These are phyloP conservation scores for Strigops habroptila DNA, from an alignment of 2,113 vertebrate genomes.

Conservation along the genomic window DNA sequence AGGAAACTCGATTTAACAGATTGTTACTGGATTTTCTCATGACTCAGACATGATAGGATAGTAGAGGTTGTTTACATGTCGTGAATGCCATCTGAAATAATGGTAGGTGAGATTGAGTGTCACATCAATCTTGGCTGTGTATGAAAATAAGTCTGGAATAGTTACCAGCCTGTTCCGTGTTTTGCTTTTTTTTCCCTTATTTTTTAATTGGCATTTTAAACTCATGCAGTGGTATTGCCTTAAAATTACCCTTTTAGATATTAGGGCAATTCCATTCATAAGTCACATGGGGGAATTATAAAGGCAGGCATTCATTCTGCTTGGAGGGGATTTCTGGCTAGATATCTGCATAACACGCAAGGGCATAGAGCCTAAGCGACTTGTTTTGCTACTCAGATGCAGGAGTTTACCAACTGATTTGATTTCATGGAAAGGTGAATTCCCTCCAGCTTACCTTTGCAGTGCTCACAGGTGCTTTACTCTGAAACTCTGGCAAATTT, in stretches of 20 bases:
- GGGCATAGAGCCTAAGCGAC: neutral
- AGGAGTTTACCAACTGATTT: neutral
- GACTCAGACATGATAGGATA: neutral
- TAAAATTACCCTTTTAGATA: slow-evolving; percentile 47
- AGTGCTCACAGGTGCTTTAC: neutral
- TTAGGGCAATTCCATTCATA: slow-evolving; percentile 43
- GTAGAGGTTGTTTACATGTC: slow-evolving; percentile 21
- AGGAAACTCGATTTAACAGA: neutral
- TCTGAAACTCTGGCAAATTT: neutral
- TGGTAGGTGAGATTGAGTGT: slow-evolving; percentile 17
- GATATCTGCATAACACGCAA: neutral
- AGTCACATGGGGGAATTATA: slow-evolving; percentile 4
- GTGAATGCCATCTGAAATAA: slow-evolving; percentile 15
- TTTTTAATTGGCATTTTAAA: slow-evolving; percentile 64
- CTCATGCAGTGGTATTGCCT: slow-evolving; percentile 2
- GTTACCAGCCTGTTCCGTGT: neutral
- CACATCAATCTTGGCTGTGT: slow-evolving; percentile 37
- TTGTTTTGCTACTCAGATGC: neutral
- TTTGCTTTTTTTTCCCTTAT: neutral
- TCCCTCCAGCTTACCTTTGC: neutral
- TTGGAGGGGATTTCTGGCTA: slow-evolving; percentile 27
- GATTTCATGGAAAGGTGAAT: neutral
- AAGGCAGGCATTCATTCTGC: slow-evolving; percentile 34
- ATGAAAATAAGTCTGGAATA: slow-evolving; percentile 38
- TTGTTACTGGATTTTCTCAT: neutral